Evolutionary conservation across 2,797 vertebrate species (phyloP), one percentile per base, ranked within the genome.

Genomic region (Sternotherus odoratus): DNA sequence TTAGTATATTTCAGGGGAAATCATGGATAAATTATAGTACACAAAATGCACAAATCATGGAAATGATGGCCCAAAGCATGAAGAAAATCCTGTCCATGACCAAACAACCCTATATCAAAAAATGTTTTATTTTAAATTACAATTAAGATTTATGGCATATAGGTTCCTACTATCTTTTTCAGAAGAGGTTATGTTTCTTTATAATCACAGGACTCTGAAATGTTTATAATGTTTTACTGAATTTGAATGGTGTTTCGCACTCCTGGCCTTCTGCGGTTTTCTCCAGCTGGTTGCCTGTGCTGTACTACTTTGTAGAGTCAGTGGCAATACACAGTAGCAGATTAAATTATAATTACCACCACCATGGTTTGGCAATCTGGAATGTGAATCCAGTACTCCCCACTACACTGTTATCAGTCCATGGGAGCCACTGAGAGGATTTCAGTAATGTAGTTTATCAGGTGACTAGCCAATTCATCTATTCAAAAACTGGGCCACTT

Each of bases 401-500:
- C 21, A 10, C 39, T 57, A 63, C 8, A 51, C 21, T 93, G 6
- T 78, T 86, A 72, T 11, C 51, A 10, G 3, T 85, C 66, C 78
- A 43, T 36, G 10, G 39, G 3, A 94, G 80, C 49, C 86, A 88
- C 49, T 28, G 88, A 87, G 39, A 90, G 7, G 8, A 26, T 88
- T 93, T 93, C 89, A 90, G 1, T 83, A 92, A 86, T 8, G 81
- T 50, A 26, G 60, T 89, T 95, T 91, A 93, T 79, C 75, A 69
- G 85, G 91, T 3, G 83, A 94, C 88, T 75, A 92, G 90, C 77
- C 77, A 90, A 85, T 15, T 93, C 82, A 93, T 48, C 49, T 74
- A 39, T 77, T 91, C 94, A 78, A 88, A 88, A 94, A 95, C 92
- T 26, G 16, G 69, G 51, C 82, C 91, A 78, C 79, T 57, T 94